Percentiles rank a stretch among this genome's conserved stretches.
Evolutionary conservation across 2,888 invertebrate genomes (phyloP).

Genomic region (Tiphia femorata): DNA sequence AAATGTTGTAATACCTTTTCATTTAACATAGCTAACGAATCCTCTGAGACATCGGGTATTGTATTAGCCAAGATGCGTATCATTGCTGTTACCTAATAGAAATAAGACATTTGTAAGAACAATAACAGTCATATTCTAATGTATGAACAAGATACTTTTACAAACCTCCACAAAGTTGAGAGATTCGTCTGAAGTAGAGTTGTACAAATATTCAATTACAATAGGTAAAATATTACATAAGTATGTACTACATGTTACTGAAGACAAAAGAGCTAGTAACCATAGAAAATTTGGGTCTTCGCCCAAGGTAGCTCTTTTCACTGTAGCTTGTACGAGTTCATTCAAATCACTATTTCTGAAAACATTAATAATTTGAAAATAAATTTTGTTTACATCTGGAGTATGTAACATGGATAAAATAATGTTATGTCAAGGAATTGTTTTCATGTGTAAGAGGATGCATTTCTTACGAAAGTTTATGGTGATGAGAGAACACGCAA

Average conservation of each 20-base stretch:
- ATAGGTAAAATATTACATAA: constrained; percentile 29
- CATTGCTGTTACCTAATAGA: constrained; percentile 51
- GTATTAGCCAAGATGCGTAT: constrained; percentile 60
- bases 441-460: not conserved
- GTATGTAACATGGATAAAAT: constrained; percentile 6
- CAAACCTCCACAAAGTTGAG: constrained; percentile 37
- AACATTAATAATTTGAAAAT: no score
- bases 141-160: not conserved
- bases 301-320: constrained; percentile 26
- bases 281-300: constrained; percentile 50
- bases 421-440: not conserved
- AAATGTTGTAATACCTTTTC: constrained; percentile 36
- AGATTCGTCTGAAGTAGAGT: constrained; percentile 21
- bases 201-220: constrained; percentile 40
- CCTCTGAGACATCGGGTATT: constrained; percentile 48
- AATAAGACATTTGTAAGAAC: not conserved
- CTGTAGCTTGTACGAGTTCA: constrained; percentile 41
- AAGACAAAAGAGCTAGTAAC: constrained; percentile 60
- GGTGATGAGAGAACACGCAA: constrained; percentile 46
- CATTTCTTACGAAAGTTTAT: constrained; percentile 55
- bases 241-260: constrained; percentile 38
- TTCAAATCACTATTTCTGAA: constrained; percentile 50
- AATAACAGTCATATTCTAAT: not conserved
- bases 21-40: constrained; percentile 45
- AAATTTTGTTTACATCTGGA: not conserved